A percentile compares a stretch with the other conserved stretches of the same genome.
Evolutionary conservation across 2,797 vertebrate genomes (phyloP).

Genomic region (Varecia variegata): DNA sequence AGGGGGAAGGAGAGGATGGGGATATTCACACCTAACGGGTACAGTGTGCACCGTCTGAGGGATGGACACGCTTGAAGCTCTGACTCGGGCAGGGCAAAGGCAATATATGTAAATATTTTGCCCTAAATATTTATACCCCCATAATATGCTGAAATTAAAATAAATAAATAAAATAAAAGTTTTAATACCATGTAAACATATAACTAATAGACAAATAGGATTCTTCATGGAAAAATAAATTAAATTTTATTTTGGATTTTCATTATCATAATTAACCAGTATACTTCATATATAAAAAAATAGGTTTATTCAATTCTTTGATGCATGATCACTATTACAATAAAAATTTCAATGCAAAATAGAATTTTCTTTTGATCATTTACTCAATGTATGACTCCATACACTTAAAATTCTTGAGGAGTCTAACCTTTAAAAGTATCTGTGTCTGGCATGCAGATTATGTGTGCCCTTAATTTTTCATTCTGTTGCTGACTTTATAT

Average conservation of each 20-base stretch:
- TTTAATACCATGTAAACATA: neutral
- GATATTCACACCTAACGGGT: too few species aligned
- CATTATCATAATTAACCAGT: neutral
- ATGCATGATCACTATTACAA: neutral
- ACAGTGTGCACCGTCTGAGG: too few species aligned
- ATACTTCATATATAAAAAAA: neutral
- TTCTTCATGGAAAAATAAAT: neutral
- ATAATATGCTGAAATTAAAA: too few species aligned
- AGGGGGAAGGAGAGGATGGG: too few species aligned
- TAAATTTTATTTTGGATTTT: neutral
- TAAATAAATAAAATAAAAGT: too few species aligned
- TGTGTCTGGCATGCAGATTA: neutral
- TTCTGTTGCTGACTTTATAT: neutral
- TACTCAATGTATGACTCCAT: neutral
- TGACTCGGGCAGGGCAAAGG: too few species aligned
- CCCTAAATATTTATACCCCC: too few species aligned
- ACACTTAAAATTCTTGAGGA: conserved; percentile 10
- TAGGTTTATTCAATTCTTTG: neutral
- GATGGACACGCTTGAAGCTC: too few species aligned
- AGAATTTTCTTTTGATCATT: neutral
- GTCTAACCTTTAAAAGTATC: neutral
- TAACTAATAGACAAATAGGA: neutral
- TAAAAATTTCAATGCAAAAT: neutral
- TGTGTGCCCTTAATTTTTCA: neutral
- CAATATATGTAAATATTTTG: too few species aligned